These are phyloP conservation scores for Arizona elegans DNA, from an alignment of 2,113 vertebrate species.

Conservation along the genomic window DNA sequence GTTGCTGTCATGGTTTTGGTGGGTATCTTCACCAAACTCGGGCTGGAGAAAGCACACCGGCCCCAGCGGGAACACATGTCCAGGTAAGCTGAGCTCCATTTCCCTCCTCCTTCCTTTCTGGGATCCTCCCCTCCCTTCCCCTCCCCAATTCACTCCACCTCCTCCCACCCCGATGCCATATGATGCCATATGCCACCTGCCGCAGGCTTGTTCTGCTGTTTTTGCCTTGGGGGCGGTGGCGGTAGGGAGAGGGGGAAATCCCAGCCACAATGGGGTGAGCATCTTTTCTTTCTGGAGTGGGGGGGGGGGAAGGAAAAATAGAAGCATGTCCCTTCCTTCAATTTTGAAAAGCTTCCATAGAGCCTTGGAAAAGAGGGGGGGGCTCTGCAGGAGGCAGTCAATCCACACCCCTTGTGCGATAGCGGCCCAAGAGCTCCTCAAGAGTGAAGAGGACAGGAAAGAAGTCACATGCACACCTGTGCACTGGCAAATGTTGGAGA, in stretches of 20 bases:
- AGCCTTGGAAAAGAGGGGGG: background rate
- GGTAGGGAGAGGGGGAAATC: too few species aligned
- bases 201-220: background rate
- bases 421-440: background rate
- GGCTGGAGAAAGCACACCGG: conserved; percentile 96
- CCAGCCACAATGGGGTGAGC: background rate
- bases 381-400: background rate
- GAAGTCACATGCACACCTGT: background rate
- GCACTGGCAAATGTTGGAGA: background rate
- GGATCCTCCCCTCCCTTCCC: background rate
- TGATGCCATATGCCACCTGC: background rate
- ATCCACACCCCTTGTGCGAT: background rate
- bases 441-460: background rate
- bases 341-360: background rate
- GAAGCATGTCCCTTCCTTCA: background rate
- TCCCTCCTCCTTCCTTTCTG: background rate
- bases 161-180: background rate
- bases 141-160: background rate
- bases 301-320: background rate
- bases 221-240: background rate
- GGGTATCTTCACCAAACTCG: conserved; percentile 98
- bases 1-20: conserved; percentile 99
- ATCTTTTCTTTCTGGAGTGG: background rate
- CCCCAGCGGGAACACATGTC: conserved; percentile 97
- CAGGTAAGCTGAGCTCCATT: conserved; percentile 74